Base-by-base conservation (phyloP, 2,888 invertebrate genomes). In the Phasia obesa region DNA sequence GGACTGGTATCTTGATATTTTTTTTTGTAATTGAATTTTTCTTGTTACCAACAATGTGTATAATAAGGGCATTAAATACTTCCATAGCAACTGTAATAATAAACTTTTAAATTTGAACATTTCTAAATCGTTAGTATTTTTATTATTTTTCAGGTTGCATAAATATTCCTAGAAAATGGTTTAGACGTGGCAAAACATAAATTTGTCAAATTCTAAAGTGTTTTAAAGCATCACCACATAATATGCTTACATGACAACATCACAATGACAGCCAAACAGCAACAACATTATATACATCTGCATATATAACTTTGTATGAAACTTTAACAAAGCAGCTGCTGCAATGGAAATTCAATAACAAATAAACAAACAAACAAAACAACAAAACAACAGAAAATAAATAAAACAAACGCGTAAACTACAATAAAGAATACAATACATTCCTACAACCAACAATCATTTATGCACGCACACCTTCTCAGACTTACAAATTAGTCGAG, bases 401-500 rank as follows among this genome's bases (percentile, higher is more conserved):
- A n/a, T n/a, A n/a, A n/a, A n/a, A n/a, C n/a, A 47, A 47, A 47
- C 35, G 44, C 57, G 42, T 47, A 60, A 74, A 55, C 21, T 15
- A 2, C n/a, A n/a, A n/a, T n/a, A 31, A 64, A 78, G 17, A 9
- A 17, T 9, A 17, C 4, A 59, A 60, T 47, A 67, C 79, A 80
- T 74, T 80, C 79, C 79, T 80, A 67, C 42, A 55, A 67, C 35
- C 42, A 55, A 67, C 35, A 23, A 74, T 35, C 27, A 44, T 60
- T 60, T 53, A 31, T 17, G 42, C 35, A 59, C 47, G 35, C 69
- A 77, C 55, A 60, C 44, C 62, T 38, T 19, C 23, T 44, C 35
- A 38, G 35, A 57, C 27, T 38, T 6, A 62, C 35, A 69, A 67
- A 67, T 69, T 62, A 38, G 60, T 67, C 47, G 62, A 47, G 60